Evolutionary conservation across 2,797 vertebrate species (phyloP).

Genomic region (Arnoldichthys spilopterus): DNA sequence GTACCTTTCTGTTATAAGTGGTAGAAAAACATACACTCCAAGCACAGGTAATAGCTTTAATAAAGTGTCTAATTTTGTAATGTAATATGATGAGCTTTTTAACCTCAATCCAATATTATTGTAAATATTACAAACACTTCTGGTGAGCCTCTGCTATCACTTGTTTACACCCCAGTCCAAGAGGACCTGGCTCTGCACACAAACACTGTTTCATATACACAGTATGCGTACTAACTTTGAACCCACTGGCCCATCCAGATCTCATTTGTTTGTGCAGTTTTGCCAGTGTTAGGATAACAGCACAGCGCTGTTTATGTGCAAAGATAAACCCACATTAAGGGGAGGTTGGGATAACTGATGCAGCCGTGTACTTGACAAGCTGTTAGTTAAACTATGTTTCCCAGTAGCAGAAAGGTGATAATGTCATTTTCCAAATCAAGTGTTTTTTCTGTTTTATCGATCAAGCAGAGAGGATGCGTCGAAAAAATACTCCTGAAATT

Average conservation of each 20-base stretch:
- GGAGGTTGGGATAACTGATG: neutral
- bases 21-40: neutral
- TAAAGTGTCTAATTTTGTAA: too few relatives aligned
- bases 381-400: too few relatives aligned
- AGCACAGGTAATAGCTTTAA: too few relatives aligned
- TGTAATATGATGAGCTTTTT: neutral
- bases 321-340: neutral
- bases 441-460: too few relatives aligned
- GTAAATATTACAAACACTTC: neutral
- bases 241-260: neutral
- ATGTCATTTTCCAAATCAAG: too few relatives aligned
- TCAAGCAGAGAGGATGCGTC: too few relatives aligned
- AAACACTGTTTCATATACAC: constrained; percentile 22
- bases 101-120: neutral
- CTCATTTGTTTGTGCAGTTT: neutral
- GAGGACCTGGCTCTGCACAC: neutral
- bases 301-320: neutral
- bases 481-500: too few relatives aligned
- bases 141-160: neutral
- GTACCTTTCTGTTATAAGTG: neutral
- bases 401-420: too few relatives aligned
- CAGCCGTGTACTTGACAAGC: too few relatives aligned
- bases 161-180: neutral
- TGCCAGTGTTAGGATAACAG: neutral
- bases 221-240: too few relatives aligned